Base-by-base conservation (phyloP, 2,888 invertebrate species). In the Erebia palarica region DNA sequence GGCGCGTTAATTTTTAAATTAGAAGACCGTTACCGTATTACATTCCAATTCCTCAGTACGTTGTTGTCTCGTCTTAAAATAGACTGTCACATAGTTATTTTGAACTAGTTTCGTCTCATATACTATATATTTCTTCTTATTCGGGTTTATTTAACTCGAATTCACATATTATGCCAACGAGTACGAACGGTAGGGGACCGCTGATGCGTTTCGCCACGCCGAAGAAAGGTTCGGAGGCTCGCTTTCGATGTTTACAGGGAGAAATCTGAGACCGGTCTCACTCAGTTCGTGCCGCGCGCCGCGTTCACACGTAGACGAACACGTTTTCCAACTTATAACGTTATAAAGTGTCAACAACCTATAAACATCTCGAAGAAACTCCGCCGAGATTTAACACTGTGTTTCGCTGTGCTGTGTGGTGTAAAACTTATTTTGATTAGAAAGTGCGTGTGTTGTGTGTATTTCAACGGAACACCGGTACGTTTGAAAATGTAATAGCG, bases 171-270 rank as follows among this genome's bases (percentile, higher is more conserved):
- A 53, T 21, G 11, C 21, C 2, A 76, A 79, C 81, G 85, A 83
- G 82, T 81, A 79, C 73, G 58, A 42, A 53, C 80, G 78, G 90
- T 91, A 88, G 75, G 72, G 75, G 75, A 72, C 75, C 77, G 80
- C 78, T 82, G 77, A 82, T 83, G 84, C 85, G 85, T 88, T 87
- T 86, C 85, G 88, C 87, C 86, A 85, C 85, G 81, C 82, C 84
- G 85, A 92, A 90, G 91, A 92, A 92, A 91, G 90, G 89, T 83
- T 84, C 78, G 82, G 82, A 87, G 87, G 89, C 88, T 90, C 85
- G 91, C 90, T 92, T 92, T 91, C 92, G 89, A 86, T 91, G 91
- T 89, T 88, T 89, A 90, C 91, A 90, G 91, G 91, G 92, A 92
- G 92, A 92, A 92, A 92, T 92, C 92, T 87, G 84, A 81, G 84